Percentiles rank a stretch among this genome's conserved stretches.
These are phyloP conservation scores for Sinhomidia bicolor DNA, from an alignment of 2,888 invertebrate genomes.

Conservation along the genomic window DNA sequence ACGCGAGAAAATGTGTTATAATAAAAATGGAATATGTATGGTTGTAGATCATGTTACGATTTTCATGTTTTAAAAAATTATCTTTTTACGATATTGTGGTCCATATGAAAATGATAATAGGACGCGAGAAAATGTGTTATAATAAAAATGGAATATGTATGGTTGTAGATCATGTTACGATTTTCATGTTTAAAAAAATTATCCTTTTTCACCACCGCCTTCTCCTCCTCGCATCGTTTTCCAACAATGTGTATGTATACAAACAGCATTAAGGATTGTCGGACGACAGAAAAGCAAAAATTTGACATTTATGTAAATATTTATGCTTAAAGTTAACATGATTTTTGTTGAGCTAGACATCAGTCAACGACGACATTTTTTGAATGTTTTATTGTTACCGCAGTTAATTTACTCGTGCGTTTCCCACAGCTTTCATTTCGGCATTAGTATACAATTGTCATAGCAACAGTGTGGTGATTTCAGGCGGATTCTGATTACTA, in stretches of 20 bases:
- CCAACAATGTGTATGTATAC: neutral
- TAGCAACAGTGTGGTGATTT: neutral
- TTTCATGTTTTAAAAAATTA: constrained; percentile 42
- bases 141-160: constrained; percentile 29
- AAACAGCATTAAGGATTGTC: neutral
- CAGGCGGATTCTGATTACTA: neutral
- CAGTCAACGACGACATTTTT: neutral
- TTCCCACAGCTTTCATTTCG: neutral
- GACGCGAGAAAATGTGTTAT: constrained; percentile 2
- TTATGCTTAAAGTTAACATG: no score
- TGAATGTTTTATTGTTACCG: neutral
- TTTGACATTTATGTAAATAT: no score
- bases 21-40: constrained; percentile 26
- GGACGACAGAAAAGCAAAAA: neutral
- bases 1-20: constrained; percentile 2
- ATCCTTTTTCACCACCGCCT: constrained; percentile 13
- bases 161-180: constrained; percentile 46
- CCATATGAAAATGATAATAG: constrained; percentile 43
- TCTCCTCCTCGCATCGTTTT: constrained; percentile 2
- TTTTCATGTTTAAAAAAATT: constrained; percentile 43
- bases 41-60: constrained; percentile 49
- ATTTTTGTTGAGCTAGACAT: neutral
- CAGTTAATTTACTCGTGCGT: neutral
- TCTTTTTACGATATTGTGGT: constrained; percentile 8
- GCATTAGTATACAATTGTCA: neutral